Evolutionary conservation across 1,140 invertebrate genomes (phyloP), one percentile per base, ranked within the genome.

Genomic region (Drosophila miranda): DNA sequence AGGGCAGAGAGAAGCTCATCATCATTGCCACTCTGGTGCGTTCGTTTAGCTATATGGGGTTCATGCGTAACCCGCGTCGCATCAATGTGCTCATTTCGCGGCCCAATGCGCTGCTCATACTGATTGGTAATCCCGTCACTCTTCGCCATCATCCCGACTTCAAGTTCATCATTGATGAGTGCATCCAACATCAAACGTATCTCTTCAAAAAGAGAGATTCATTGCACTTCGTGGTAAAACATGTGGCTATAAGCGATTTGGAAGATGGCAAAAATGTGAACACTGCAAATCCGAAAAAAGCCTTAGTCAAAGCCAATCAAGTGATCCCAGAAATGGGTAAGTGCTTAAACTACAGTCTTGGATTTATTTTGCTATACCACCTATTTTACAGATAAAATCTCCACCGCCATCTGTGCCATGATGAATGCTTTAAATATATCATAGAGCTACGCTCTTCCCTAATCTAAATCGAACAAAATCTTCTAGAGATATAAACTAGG

Each of bases 31-130:
- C 95, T 0, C 96, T 96, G 0, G 96, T 97, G 6, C 92, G 95
- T 64, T 94, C 93, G 1, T 93, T 94, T 64, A 86, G 91, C 59
- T 87, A 92, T 61, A 91, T 97, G 28, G 95, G 96, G 11, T 96
- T 96, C 87, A 92, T 96, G 21, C 92, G 92, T 9, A 94, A 94
- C 91, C 93, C 93, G 75, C 95, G 95, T 91, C 92, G 96, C 57
- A 94, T 97, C 70, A 98, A 98, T 92, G 97, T 98, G 0, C 93
- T 96, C 1, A 79, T 98, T 1, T 97, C 96, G 3, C 92, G 97
- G 51, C 96, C 97, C 3, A 94, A 96, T 89, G 92, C 94, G 0
- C 91, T 97, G 46, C 84, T 97, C 0, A 94, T 98, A 45, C 92
- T 98, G 34, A 92, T 98, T 58, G 97, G 97, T 11, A 95, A 97